phyloP scores from a whole-genome alignment of 2,888 invertebrate species.

The Phorcus lineatus region DNA sequence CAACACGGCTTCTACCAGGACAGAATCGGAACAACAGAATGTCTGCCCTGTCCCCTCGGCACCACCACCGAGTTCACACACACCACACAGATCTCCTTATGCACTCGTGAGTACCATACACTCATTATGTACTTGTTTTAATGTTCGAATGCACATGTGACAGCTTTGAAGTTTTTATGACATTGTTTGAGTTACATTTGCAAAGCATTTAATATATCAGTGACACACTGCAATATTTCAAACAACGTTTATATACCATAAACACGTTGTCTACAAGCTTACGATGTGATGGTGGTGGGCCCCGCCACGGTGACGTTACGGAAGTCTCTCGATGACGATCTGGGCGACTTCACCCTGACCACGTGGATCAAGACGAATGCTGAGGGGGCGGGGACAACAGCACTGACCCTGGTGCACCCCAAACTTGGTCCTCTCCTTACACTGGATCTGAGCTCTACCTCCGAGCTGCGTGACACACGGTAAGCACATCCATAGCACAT shows the following conservation, averaged over 20 bases:
- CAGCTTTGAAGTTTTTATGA: too few relatives aligned
- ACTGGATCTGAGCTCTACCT: neutral
- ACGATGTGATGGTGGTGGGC: neutral
- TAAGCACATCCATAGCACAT: neutral
- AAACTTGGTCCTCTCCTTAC: neutral
- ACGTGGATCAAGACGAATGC: conserved; percentile 10
- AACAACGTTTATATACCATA: too few relatives aligned
- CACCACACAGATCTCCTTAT: neutral
- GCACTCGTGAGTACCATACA: neutral
- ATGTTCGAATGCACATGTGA: too few relatives aligned
- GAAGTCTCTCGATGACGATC: neutral
- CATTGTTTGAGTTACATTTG: too few relatives aligned
- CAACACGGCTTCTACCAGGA: neutral
- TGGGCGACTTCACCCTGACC: neutral
- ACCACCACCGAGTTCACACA: neutral
- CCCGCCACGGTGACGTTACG: neutral
- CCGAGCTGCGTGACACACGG: neutral
- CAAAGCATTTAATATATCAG: too few relatives aligned
- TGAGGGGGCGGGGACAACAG: neutral
- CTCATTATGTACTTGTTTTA: too few relatives aligned
- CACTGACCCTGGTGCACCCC: neutral
- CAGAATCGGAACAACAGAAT: neutral
- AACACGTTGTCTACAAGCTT: neutral
- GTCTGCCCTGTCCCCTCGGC: neutral
- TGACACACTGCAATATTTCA: too few relatives aligned